Evolutionary conservation across 2,113 vertebrate genomes (phyloP).

Genomic region (Ibidorhyncha struthersii): DNA sequence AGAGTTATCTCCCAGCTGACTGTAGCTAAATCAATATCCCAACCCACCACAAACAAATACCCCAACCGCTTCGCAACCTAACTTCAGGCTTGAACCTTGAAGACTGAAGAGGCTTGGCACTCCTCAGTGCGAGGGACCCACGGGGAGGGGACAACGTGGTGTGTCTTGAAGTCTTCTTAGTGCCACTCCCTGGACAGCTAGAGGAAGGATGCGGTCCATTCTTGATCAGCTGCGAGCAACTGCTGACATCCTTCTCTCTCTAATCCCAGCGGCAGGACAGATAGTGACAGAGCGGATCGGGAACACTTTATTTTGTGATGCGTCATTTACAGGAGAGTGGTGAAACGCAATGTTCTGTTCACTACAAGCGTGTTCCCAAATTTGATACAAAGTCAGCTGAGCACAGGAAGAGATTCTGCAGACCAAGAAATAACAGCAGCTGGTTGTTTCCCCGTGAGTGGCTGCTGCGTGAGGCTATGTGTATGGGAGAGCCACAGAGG

Average conservation of each 20-base stretch:
- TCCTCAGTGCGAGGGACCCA: background rate
- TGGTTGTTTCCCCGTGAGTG: background rate
- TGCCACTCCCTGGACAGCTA: background rate
- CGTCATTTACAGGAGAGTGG: background rate
- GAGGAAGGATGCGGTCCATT: background rate
- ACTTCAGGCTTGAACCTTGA: background rate
- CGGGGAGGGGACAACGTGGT: fast-evolving
- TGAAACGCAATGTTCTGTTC: background rate
- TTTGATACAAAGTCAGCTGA: background rate
- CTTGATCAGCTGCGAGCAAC: background rate
- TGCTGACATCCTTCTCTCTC: background rate
- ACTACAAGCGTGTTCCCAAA: background rate
- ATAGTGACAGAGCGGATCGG: background rate
- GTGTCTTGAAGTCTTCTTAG: background rate
- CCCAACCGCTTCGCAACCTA: background rate
- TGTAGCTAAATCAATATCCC: background rate
- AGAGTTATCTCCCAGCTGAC: background rate
- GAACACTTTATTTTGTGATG: background rate
- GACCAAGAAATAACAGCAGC: background rate
- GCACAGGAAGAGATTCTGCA: background rate
- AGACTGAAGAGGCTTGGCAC: background rate
- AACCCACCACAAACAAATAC: background rate
- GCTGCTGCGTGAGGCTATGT: background rate
- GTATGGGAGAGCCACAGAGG: background rate
- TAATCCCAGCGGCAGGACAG: background rate